A percentile compares a stretch with the other conserved stretches of the same genome.
Evolutionary conservation across 2,113 vertebrate species (phyloP).

Genomic region (Dasyornis broadbenti): DNA sequence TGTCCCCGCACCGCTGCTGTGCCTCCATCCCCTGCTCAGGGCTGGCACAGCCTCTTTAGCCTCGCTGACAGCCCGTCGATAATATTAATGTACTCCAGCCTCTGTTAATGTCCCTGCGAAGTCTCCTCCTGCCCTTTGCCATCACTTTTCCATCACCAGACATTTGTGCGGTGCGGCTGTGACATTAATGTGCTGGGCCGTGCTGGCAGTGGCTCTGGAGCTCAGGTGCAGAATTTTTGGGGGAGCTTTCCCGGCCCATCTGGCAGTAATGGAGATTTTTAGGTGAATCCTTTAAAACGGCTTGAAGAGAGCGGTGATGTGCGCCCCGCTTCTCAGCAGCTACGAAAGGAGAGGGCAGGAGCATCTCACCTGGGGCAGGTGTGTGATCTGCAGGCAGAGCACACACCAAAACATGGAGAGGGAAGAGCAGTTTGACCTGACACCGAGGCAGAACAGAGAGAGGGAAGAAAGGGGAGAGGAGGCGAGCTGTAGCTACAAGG

Average conservation of each 20-base stretch:
- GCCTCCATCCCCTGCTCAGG: background rate
- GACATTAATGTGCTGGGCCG: background rate
- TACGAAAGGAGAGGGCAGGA: background rate
- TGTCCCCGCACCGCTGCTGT: rapidly evolving
- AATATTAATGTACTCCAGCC: background rate
- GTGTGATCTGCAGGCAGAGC: constrained; percentile 16
- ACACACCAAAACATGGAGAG: background rate
- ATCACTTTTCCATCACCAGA: background rate
- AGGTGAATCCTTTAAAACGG: background rate
- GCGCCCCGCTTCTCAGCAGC: background rate
- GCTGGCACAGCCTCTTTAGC: background rate
- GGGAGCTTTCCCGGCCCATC: background rate
- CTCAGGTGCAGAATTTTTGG: background rate
- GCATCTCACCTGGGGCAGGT: background rate
- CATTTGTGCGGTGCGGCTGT: rapidly evolving
- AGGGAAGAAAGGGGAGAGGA: constrained; percentile 18
- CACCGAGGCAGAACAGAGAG: background rate
- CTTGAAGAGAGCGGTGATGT: background rate
- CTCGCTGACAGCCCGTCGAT: background rate
- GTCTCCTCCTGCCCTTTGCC: background rate
- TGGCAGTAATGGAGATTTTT: background rate
- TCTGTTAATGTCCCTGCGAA: background rate
- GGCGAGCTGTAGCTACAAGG: constrained; percentile 6
- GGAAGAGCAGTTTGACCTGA: constrained; percentile 8
- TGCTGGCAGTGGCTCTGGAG: background rate